A percentile compares a stretch with the other conserved stretches of the same genome.
These are phyloP conservation scores for Miichthys miiuy DNA, from an alignment of 2,797 vertebrate species.

Conservation along the genomic window DNA sequence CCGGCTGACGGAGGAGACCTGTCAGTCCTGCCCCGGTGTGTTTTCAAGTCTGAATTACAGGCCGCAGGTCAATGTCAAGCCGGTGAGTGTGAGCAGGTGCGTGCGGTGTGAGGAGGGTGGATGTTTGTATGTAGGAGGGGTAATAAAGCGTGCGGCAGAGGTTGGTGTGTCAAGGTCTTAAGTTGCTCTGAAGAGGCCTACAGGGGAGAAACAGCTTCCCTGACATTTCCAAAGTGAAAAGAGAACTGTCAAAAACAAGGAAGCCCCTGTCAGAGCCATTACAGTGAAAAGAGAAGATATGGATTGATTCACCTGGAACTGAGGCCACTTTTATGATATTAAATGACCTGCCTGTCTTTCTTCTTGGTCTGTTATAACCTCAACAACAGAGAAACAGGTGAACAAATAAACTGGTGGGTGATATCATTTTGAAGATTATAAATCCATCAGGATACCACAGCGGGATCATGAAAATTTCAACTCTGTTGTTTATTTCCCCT, in stretches of 20 bases:
- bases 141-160: constrained; percentile 60
- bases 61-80: constrained; percentile 66
- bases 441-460: constrained; percentile 17
- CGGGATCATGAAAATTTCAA: constrained; percentile 6
- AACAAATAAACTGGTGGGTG: constrained; percentile 21
- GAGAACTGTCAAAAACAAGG: constrained; percentile 70
- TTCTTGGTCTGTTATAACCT: constrained; percentile 44
- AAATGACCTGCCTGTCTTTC: constrained; percentile 77
- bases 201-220: constrained; percentile 61
- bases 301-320: constrained; percentile 84
- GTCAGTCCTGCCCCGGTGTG: constrained; percentile 53
- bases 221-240: constrained; percentile 69
- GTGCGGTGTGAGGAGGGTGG: constrained; percentile 26
- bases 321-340: constrained; percentile 81
- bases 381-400: constrained; percentile 30
- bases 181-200: constrained; percentile 63
- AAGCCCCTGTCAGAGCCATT: constrained; percentile 73
- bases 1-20: constrained; percentile 39
- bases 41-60: constrained; percentile 69
- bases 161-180: constrained; percentile 63
- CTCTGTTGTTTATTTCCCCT: not conserved
- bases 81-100: constrained; percentile 43
- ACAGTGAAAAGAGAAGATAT: constrained; percentile 68
- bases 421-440: constrained; percentile 54
- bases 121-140: constrained; percentile 53